Evolutionary conservation across 1,140 invertebrate species (phyloP), one percentile per base, ranked within the genome.

Genomic region (Hesperophylax magnus): DNA sequence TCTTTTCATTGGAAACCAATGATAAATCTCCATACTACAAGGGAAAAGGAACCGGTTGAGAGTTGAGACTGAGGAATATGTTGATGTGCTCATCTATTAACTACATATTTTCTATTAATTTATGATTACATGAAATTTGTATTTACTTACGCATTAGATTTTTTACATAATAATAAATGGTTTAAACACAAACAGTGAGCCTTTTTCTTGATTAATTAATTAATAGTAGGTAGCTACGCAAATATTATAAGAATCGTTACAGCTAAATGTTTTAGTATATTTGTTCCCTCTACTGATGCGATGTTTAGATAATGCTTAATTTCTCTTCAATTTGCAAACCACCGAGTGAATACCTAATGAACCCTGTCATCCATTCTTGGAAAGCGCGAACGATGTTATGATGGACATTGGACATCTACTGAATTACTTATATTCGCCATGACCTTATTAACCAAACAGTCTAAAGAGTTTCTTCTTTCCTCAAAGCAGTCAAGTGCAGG

Each of bases 401-500:
- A 75, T 34, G 54, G 72, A 60, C 72, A 72, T 39, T 39, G 34
- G 65, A 67, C 34, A 39, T 34, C 69, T 22, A 18, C 7, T 34
- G 27, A 60, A 75, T 75, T 58, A 47, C 53, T 75, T 60, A 60
- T 58, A 34, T 18, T 31, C 15, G 17, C 8, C 56, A 17, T 58
- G 72, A 31, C 72, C 53, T 75, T 27, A 54, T 58, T 75, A 60
- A 5, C 31, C 24, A 67, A 72, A 47, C 69, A 6, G 53, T 31
- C 54, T 6, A 6, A 34, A 18, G 20, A 75, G 86, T 81, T 76
- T 80, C 80, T 83, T 86, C 86, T 27, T 84, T 87, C 76, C 78
- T 89, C 88, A 86, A 87, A 90, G 11, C 69, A 72, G 69, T 53
- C 69, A 72, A 72, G 47, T 72, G 39, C 47, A 53, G 27, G 47